These are phyloP conservation scores for Nomada ruficornis DNA, from an alignment of 2,888 invertebrate species.

Conservation along the genomic window DNA sequence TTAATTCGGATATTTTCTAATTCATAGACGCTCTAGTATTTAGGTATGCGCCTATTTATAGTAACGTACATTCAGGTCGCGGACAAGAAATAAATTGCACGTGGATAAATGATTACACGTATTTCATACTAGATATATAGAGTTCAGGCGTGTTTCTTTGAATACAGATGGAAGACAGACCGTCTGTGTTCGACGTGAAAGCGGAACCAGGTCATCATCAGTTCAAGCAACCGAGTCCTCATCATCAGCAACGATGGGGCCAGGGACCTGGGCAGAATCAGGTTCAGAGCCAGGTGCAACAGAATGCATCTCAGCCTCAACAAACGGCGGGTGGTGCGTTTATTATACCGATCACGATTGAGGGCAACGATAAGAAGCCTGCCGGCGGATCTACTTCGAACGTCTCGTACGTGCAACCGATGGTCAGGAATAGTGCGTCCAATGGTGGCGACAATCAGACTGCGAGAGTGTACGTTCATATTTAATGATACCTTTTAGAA, in stretches of 20 bases:
- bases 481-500: too few relatives aligned
- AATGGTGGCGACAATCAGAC: slow-evolving; percentile 80
- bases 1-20: too few relatives aligned
- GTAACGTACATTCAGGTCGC: too few relatives aligned
- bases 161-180: slow-evolving; percentile 81
- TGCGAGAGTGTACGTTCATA: slow-evolving; percentile 69
- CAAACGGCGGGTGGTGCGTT: slow-evolving; percentile 83
- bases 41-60: too few relatives aligned
- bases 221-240: slow-evolving; percentile 76
- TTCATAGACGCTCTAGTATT: slow-evolving; percentile 2
- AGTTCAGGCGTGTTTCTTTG: too few relatives aligned
- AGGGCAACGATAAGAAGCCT: slow-evolving; percentile 84
- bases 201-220: slow-evolving; percentile 79
- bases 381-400: slow-evolving; percentile 22
- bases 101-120: too few relatives aligned
- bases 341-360: slow-evolving; percentile 89
- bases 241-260: slow-evolving; percentile 82
- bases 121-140: too few relatives aligned
- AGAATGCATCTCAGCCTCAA: slow-evolving; percentile 72
- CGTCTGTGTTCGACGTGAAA: slow-evolving; percentile 80
- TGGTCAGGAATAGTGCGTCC: slow-evolving; percentile 84
- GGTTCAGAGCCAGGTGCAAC: slow-evolving; percentile 61
- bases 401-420: slow-evolving; percentile 68
- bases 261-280: slow-evolving; percentile 70
- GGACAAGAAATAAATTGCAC: too few relatives aligned